Conservation (phyloP, 1,140 invertebrate species). For the Phymastichus coffea region DNA sequence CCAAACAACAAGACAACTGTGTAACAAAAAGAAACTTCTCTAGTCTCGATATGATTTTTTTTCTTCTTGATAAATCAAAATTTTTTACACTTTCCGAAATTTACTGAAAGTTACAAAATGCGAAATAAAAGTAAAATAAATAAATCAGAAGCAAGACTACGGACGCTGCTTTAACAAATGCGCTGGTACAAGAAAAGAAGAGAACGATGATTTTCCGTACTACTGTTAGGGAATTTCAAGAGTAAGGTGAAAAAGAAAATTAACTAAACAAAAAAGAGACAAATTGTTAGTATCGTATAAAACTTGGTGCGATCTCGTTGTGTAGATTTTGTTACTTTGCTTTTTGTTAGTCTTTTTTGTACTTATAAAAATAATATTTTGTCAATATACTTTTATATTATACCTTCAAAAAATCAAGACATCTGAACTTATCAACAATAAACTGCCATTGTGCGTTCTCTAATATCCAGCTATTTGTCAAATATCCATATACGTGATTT, state of each 20-base stretch:
- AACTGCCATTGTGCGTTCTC: too few species aligned
- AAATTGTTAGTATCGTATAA: constrained; percentile 13
- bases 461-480: too few species aligned
- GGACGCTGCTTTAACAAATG: neutral
- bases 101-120: too few species aligned
- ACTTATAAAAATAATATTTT: constrained; percentile 4
- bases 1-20: neutral
- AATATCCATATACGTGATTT: neutral
- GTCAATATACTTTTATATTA: too few species aligned
- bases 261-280: neutral
- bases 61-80: too few species aligned
- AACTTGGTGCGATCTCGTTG: constrained; percentile 21
- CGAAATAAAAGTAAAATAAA: neutral
- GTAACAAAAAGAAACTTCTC: neutral
- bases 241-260: neutral
- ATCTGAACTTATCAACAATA: too few species aligned
- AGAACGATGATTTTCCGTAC: neutral
- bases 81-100: too few species aligned
- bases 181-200: constrained; percentile 15
- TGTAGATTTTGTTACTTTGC: constrained; percentile 13
- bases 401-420: too few species aligned
- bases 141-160: neutral
- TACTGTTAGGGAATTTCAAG: neutral
- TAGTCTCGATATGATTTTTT: too few species aligned
- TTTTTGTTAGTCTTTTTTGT: neutral